Percentiles rank a stretch among this genome's conserved stretches.
Evolutionary conservation across 2,797 vertebrate genomes (phyloP).

Genomic region (Silurus lanzhouensis): DNA sequence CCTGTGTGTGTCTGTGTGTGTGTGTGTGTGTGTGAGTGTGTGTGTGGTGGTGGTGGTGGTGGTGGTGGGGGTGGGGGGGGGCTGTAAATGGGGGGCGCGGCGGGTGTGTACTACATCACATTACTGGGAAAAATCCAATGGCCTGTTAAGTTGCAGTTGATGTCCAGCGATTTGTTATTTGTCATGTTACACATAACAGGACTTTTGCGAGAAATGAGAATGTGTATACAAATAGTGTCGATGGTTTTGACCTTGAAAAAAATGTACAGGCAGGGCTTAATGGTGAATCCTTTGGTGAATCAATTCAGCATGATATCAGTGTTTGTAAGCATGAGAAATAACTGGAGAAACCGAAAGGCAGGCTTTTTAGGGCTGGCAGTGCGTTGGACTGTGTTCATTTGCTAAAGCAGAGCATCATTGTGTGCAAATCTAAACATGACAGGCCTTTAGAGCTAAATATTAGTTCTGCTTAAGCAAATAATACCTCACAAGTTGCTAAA

Average conservation of each 20-base stretch:
- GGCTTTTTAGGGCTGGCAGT: constrained; percentile 45
- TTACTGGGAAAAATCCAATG: neutral
- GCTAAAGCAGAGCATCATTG: constrained; percentile 44
- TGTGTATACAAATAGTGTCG: neutral
- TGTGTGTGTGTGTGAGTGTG: no score
- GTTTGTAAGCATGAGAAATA: constrained; percentile 26
- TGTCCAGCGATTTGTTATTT: neutral
- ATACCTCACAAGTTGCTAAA: constrained; percentile 58
- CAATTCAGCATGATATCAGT: neutral
- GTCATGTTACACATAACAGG: neutral
- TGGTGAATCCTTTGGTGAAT: neutral
- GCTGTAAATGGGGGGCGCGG: no score
- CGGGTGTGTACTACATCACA: no score
- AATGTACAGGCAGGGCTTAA: neutral
- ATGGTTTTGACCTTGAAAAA: neutral
- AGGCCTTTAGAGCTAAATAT: constrained; percentile 61
- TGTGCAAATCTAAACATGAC: constrained; percentile 58
- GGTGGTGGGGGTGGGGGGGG: no score
- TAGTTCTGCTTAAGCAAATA: constrained; percentile 63
- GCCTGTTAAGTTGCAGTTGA: neutral
- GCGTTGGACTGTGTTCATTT: constrained; percentile 25
- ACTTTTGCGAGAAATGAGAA: neutral
- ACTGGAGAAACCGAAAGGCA: constrained; percentile 34
- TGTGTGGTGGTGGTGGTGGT: no score
- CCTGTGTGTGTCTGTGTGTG: no score